Evolutionary conservation across 2,797 vertebrate genomes (phyloP).

Genomic region (Alca torda): DNA sequence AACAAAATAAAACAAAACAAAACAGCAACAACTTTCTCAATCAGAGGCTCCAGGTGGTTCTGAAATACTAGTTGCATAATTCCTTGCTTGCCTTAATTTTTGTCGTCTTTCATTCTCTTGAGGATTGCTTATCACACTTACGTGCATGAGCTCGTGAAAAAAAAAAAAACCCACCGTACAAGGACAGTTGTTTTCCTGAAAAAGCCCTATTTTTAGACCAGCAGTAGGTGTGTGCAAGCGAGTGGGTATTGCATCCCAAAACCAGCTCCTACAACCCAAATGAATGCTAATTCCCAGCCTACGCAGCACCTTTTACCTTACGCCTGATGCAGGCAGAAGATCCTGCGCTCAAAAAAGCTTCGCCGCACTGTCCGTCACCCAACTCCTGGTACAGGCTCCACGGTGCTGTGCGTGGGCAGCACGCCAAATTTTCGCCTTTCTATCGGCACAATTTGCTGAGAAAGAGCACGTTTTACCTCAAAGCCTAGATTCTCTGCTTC

Average conservation of each 20-base stretch:
- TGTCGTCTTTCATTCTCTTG: not conserved
- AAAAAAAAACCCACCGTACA: too few species aligned
- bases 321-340: not conserved
- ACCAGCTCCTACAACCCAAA: not conserved
- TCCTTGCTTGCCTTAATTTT: not conserved
- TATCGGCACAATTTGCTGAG: not conserved
- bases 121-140: not conserved
- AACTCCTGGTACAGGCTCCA: not conserved
- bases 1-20: not conserved
- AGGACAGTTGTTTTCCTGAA: not conserved
- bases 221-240: not conserved
- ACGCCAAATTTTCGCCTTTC: not conserved
- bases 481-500: not conserved
- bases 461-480: not conserved
- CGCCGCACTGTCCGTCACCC: not conserved
- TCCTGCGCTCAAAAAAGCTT: not conserved
- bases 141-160: not conserved
- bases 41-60: not conserved
- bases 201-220: not conserved
- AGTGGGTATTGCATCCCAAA: not conserved
- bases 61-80: constrained; percentile 6
- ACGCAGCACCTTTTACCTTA: not conserved
- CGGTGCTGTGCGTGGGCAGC: fast-evolving
- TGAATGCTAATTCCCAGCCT: not conserved
- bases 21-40: not conserved